Percentiles rank a stretch among this genome's conserved stretches.
Evolutionary conservation across 2,113 vertebrate genomes (phyloP).

Genomic region (Corapipo altera): DNA sequence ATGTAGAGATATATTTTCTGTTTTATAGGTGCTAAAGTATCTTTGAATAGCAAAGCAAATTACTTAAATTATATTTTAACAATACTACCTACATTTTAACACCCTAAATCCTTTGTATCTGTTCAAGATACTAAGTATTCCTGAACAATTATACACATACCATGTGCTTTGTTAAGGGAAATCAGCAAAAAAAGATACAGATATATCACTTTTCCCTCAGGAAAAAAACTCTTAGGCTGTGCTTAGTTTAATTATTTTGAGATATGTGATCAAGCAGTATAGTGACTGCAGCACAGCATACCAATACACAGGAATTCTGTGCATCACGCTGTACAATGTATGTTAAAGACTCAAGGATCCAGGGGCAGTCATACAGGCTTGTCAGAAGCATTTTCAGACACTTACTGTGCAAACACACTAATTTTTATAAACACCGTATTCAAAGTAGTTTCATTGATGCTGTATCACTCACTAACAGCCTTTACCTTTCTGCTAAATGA

Average conservation of each 20-base stretch:
- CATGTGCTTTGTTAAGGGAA: background rate
- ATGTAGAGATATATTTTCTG: background rate
- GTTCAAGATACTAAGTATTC: background rate
- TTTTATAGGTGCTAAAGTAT: background rate
- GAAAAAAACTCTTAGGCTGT: background rate
- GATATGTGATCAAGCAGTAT: background rate
- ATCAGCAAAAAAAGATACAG: background rate
- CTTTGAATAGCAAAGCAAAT: background rate
- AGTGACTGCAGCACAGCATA: background rate
- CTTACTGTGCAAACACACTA: background rate
- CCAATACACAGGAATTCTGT: background rate
- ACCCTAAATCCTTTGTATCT: background rate
- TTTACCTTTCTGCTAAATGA: background rate
- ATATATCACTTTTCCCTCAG: background rate
- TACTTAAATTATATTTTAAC: background rate
- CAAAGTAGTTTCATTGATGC: background rate
- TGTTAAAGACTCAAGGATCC: background rate
- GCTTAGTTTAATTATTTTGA: background rate
- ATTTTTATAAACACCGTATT: background rate
- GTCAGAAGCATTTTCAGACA: background rate
- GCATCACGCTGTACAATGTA: background rate
- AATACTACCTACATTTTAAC: background rate
- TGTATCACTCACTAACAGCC: background rate
- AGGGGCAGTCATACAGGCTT: background rate
- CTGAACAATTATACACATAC: background rate